Evolutionary conservation across 92 coral and sea anemone species (phyloP).

Genomic region (Plumapathes pennacea): DNA sequence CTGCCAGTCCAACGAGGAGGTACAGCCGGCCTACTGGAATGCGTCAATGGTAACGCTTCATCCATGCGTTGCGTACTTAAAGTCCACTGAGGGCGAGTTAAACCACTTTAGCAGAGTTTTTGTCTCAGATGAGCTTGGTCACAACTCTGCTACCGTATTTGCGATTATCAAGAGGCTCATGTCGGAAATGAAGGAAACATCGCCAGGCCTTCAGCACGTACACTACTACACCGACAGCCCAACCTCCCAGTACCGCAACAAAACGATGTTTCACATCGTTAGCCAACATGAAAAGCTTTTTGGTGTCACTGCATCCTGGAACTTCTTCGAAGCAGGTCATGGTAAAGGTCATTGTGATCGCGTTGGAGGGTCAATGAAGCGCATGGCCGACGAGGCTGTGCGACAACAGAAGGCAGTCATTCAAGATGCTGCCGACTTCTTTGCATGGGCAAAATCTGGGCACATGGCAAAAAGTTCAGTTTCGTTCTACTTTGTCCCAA

Average conservation of each 20-base stretch:
- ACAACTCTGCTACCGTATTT: slow-evolving; percentile 20
- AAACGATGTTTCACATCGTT: slow-evolving; percentile 34
- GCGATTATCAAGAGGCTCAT: slow-evolving; percentile 24
- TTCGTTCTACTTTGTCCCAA: slow-evolving; percentile 5
- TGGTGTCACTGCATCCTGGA: slow-evolving; percentile 31
- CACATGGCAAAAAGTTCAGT: slow-evolving; percentile 19
- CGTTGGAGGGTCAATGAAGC: slow-evolving; percentile 39
- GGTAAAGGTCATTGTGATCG: slow-evolving; percentile 45
- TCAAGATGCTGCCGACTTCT: slow-evolving; percentile 44
- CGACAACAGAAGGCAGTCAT: slow-evolving; percentile 22
- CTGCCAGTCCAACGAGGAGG: slow-evolving; percentile 35
- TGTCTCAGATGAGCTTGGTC: slow-evolving; percentile 28
- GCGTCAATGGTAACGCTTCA: slow-evolving; percentile 56
- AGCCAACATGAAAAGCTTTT: slow-evolving; percentile 15
- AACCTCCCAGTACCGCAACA: slow-evolving; percentile 57
- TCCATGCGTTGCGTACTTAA: slow-evolving; percentile 48
- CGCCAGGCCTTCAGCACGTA: slow-evolving; percentile 6
- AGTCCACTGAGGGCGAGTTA: neutral
- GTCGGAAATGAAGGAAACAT: slow-evolving; percentile 2
- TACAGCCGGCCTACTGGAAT: slow-evolving; percentile 57
- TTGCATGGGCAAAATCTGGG: slow-evolving; percentile 28
- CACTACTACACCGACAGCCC: slow-evolving; percentile 58
- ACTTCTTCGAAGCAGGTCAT: slow-evolving; percentile 53
- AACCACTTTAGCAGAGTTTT: slow-evolving; percentile 38
- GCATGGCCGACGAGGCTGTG: slow-evolving; percentile 54